phyloP scores from a whole-genome alignment of 1,140 invertebrate genomes.

The Pseudomyrmex dendroicus region DNA sequence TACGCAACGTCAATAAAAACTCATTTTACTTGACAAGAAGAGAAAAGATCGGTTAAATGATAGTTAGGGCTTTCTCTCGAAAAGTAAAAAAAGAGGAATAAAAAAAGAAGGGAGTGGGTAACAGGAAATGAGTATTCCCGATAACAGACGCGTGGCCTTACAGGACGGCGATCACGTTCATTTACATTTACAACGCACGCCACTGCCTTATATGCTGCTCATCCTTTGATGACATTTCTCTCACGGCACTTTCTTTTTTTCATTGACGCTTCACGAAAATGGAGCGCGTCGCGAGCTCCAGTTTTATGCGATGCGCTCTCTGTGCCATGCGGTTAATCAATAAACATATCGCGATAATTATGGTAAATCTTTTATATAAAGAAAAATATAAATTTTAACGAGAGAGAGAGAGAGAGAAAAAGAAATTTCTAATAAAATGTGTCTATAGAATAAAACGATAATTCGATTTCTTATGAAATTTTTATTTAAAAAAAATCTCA shows the following conservation, averaged over 20 bases:
- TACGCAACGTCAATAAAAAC: slow-evolving; percentile 10
- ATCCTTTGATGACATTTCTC: slow-evolving; percentile 78
- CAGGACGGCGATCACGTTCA: slow-evolving; percentile 76
- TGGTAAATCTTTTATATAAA: neutral
- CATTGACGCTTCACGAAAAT: slow-evolving; percentile 44
- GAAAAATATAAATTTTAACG: neutral
- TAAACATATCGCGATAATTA: neutral
- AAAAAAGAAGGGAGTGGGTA: slow-evolving; percentile 5
- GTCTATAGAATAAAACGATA: too few relatives aligned
- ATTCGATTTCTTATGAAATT: too few relatives aligned
- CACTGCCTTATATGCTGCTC: slow-evolving; percentile 78
- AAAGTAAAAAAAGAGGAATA: neutral
- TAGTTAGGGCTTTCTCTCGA: slow-evolving; percentile 43
- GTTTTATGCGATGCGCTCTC: slow-evolving; percentile 65
- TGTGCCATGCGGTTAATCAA: neutral
- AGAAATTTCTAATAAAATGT: too few relatives aligned
- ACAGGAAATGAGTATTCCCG: slow-evolving; percentile 67
- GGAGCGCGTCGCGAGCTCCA: neutral
- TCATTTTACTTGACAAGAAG: slow-evolving; percentile 34
- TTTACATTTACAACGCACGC: slow-evolving; percentile 81
- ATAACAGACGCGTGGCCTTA: slow-evolving; percentile 80
- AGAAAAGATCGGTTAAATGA: neutral
- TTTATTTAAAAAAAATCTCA: neutral
- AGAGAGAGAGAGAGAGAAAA: neutral
- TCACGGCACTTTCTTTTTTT: slow-evolving; percentile 68